A percentile compares a stretch with the other conserved stretches of the same genome.
These are phyloP conservation scores for Colostygia pectinataria DNA, from an alignment of 2,888 invertebrate species.

Conservation along the genomic window DNA sequence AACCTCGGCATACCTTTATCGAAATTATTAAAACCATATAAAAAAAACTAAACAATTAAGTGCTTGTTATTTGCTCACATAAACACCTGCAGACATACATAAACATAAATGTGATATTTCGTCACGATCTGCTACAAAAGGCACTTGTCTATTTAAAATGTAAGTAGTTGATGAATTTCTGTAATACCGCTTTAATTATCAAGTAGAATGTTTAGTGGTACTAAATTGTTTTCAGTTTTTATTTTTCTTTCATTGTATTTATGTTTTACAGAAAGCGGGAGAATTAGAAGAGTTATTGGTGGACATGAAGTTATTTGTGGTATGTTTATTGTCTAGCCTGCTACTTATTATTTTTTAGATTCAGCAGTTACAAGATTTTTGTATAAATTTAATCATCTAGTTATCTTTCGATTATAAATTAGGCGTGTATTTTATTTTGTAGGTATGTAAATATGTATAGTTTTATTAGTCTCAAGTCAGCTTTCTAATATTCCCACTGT, in stretches of 20 bases:
- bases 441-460: too few relatives aligned
- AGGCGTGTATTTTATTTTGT: too few relatives aligned
- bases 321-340: constrained; percentile 35
- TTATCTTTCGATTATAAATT: too few relatives aligned
- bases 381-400: too few relatives aligned
- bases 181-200: constrained; percentile 25
- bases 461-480: too few relatives aligned
- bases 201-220: constrained; percentile 27
- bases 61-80: background rate
- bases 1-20: too few relatives aligned
- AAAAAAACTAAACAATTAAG: too few relatives aligned
- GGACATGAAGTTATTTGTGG: constrained; percentile 63
- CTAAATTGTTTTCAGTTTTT: constrained; percentile 33
- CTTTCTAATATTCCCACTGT: too few relatives aligned
- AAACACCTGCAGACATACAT: constrained; percentile 49
- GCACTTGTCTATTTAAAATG: constrained; percentile 34
- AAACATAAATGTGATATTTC: constrained; percentile 38
- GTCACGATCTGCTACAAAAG: constrained; percentile 52
- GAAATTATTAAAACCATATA: too few relatives aligned
- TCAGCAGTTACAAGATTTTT: too few relatives aligned
- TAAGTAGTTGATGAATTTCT: constrained; percentile 28
- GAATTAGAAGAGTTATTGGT: constrained; percentile 67
- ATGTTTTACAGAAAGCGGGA: constrained; percentile 39
- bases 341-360: too few relatives aligned
- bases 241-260: constrained; percentile 33